phyloP scores from a whole-genome alignment of 2,113 vertebrate genomes.

The Anas platyrhynchos region DNA sequence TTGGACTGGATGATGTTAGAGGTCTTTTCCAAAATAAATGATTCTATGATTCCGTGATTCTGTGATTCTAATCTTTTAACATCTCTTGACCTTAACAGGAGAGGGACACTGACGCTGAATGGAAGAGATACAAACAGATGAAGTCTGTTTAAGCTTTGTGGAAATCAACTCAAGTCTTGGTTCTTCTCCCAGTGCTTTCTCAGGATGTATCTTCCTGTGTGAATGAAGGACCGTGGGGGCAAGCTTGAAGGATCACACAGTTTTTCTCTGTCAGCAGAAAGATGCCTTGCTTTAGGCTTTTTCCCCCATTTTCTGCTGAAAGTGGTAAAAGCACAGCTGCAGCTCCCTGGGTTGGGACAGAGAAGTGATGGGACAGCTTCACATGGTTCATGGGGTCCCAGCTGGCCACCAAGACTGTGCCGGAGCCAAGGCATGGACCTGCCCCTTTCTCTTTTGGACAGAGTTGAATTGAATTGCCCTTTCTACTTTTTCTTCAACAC shows the following conservation, averaged over 20 bases:
- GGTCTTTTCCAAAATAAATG: too few relatives aligned
- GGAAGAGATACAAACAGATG: not conserved
- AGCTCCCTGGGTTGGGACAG: fast-evolving
- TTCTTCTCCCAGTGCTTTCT: not conserved
- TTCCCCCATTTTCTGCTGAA: not conserved
- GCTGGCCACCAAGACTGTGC: not conserved
- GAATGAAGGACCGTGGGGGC: not conserved
- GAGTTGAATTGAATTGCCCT: not conserved
- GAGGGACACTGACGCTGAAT: not conserved
- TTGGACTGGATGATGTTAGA: too few relatives aligned
- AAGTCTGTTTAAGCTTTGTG: not conserved
- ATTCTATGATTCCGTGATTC: too few relatives aligned
- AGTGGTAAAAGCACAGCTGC: not conserved
- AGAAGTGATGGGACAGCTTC: not conserved
- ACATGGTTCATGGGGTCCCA: not conserved
- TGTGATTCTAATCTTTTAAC: not conserved
- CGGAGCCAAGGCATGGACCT: not conserved
- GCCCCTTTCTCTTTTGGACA: not conserved
- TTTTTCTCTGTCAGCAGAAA: not conserved
- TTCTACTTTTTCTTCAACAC: not conserved
- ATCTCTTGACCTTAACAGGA: not conserved
- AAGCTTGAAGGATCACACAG: not conserved
- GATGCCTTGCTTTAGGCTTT: not conserved
- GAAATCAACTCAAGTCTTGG: not conserved
- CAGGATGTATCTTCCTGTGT: not conserved